phyloP scores from a whole-genome alignment of 2,797 vertebrate species.

The Sternotherus odoratus region DNA sequence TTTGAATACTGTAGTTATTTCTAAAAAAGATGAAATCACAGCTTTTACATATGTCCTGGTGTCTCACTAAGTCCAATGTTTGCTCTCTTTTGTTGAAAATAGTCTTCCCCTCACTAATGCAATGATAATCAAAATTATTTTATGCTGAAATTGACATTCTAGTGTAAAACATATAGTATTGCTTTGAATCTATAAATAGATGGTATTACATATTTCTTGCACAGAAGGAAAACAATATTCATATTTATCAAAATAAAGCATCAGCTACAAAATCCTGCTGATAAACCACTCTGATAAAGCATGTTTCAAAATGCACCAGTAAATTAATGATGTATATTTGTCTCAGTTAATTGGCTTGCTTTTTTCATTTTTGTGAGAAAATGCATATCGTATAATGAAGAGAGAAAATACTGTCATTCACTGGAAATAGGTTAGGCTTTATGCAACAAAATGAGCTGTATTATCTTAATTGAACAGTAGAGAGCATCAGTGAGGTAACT shows the following conservation, averaged over 20 bases:
- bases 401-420: not conserved
- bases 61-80: not conserved
- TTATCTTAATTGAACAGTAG: slow-evolving; percentile 28
- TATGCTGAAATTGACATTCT: not conserved
- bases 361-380: not conserved
- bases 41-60: not conserved
- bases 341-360: not conserved
- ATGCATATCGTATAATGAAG: not conserved
- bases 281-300: not conserved
- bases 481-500: slow-evolving; percentile 41
- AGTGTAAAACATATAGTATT: not conserved
- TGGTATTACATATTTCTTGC: not conserved
- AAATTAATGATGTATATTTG: not conserved
- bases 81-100: not conserved
- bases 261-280: not conserved
- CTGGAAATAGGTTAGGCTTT: not conserved
- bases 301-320: not conserved
- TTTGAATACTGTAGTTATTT: not conserved
- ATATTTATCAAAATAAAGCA: slow-evolving; percentile 19
- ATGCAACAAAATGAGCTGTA: not conserved
- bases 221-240: slow-evolving; percentile 1
- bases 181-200: slow-evolving; percentile 25
- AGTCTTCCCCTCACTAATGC: not conserved
- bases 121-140: slow-evolving; percentile 1
- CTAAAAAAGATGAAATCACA: not conserved